Evolutionary conservation across 2,797 vertebrate species (phyloP), one percentile per base, ranked within the genome.

Genomic region (Sebastes oblongus): DNA sequence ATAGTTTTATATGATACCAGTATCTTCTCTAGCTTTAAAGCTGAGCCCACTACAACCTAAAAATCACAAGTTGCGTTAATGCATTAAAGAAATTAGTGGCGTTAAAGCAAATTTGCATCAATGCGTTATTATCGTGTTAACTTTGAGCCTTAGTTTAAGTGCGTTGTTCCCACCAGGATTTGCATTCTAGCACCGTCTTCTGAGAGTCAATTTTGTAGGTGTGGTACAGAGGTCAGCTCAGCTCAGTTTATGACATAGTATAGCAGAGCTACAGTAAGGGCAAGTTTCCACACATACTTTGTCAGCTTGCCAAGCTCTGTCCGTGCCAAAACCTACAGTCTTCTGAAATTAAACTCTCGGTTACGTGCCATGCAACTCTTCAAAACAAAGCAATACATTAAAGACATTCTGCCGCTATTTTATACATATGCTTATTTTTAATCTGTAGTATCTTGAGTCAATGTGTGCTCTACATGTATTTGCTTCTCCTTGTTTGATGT

Each of bases 401-500:
- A 27, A 58, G 8, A 39, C 9, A 25, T 39, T 30, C 20, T 61
- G 24, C 29, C 27, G 24, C 22, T 70, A 2, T 64, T 70, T 55
- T 9, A 13, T 52, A 16, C 10, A 9, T 30, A 24, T 20, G n/a
- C 2, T 12, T 78, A 4, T 16, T 55, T 14, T 55, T 20, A 24
- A 27, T 34, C n/a, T 59, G 22, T 22, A 4, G 50, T 76, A 70
- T 82, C 61, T 32, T 39, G 52, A 55, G 27, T 84, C 67, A 54
- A 1, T 81, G 42, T 87, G 76, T 75, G 36, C 42, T 64, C 42
- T 16, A 9, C 27, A 8, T 75, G 34, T 59, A 36, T 65, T 65
- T 62, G 70, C 66, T 70, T 56, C 1, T 56, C 7, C 7, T 12
- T 80, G 60, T 86, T 83, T 87, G 54, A 46, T 86, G 2, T 62